These are phyloP conservation scores for Drosophila pseudotalamancana DNA, from an alignment of 2,888 invertebrate species.

Conservation along the genomic window DNA sequence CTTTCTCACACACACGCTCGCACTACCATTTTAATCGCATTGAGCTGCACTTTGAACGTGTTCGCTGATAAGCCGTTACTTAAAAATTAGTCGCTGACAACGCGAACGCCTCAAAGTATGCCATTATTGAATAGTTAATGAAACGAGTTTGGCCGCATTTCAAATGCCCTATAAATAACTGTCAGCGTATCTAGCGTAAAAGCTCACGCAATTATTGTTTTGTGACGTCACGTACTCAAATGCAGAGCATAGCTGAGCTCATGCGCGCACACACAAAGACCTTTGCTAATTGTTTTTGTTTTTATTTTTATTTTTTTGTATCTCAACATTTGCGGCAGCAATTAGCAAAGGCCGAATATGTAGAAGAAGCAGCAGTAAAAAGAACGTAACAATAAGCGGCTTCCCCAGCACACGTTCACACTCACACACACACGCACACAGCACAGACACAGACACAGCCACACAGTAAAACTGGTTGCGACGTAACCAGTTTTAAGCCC, in stretches of 20 bases:
- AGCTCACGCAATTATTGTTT: slow-evolving; percentile 1
- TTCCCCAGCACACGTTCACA: slow-evolving; percentile 42
- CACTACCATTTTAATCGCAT: slow-evolving; percentile 35
- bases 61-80: slow-evolving; percentile 32
- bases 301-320: slow-evolving; percentile 43
- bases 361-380: slow-evolving; percentile 14
- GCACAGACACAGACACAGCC: background rate
- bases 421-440: background rate
- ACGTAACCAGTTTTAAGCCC: slow-evolving; percentile 63
- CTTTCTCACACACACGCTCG: slow-evolving; percentile 4
- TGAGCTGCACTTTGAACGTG: slow-evolving; percentile 51
- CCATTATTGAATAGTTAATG: background rate
- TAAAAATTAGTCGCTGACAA: background rate
- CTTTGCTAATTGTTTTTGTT: slow-evolving; percentile 57
- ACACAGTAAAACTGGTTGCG: slow-evolving; percentile 58
- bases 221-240: slow-evolving; percentile 5
- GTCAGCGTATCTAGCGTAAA: background rate
- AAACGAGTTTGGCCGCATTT: background rate
- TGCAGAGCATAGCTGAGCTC: slow-evolving; percentile 22
- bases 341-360: slow-evolving; percentile 43
- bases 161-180: slow-evolving; percentile 12
- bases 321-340: slow-evolving; percentile 67
- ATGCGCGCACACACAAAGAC: background rate
- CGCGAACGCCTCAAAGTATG: slow-evolving; percentile 44
- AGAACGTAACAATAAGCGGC: slow-evolving; percentile 48